Conservation (phyloP, 1,140 invertebrate genomes). For the Zaprionus inermis region DNA sequence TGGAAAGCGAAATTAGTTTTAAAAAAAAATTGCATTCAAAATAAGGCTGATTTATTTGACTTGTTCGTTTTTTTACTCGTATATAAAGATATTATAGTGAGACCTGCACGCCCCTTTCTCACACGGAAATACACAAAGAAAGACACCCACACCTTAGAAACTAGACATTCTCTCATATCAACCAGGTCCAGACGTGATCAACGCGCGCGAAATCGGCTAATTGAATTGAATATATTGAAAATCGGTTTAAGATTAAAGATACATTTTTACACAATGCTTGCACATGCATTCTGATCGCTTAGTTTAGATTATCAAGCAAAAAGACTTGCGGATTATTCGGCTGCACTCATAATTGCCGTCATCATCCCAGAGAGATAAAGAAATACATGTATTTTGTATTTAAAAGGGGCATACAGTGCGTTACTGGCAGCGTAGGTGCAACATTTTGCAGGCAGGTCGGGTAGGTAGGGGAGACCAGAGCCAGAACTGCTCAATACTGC, state of each 20-base stretch:
- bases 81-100: constrained; percentile 42
- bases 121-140: constrained; percentile 32
- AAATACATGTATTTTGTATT: neutral
- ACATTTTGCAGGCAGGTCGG: neutral
- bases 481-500: constrained; percentile 37
- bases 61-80: constrained; percentile 70
- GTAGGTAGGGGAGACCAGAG: neutral
- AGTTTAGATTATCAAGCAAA: constrained; percentile 59
- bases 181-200: constrained; percentile 7
- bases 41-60: constrained; percentile 82
- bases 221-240: constrained; percentile 29
- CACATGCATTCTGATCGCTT: constrained; percentile 48
- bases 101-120: constrained; percentile 22
- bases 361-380: constrained; percentile 14
- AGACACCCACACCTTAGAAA: constrained; percentile 26
- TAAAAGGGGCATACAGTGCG: constrained; percentile 8
- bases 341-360: constrained; percentile 44
- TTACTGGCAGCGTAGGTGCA: constrained; percentile 4
- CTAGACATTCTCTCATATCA: constrained; percentile 41
- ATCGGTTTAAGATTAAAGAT: constrained; percentile 41
- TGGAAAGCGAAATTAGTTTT: constrained; percentile 72
- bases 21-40: constrained; percentile 75
- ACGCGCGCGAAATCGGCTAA: constrained; percentile 12
- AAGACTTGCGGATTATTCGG: constrained; percentile 71
- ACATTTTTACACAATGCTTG: constrained; percentile 51